Evolutionary conservation across 2,113 vertebrate species (phyloP).

Genomic region (Rhinopomastus cyanomelas): DNA sequence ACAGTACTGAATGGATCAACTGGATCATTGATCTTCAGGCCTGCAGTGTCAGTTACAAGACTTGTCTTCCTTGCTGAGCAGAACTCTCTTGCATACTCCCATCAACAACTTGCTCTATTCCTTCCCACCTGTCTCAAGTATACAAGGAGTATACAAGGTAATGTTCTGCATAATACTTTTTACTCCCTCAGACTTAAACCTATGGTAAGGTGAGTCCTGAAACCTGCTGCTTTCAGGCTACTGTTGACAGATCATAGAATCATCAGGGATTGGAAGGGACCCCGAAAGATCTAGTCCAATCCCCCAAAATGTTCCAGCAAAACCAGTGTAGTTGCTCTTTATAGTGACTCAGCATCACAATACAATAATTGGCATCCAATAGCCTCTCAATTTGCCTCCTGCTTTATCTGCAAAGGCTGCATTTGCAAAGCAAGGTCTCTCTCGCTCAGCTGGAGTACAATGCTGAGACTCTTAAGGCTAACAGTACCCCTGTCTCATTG

Average conservation of each 20-base stretch:
- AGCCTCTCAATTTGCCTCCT: neutral
- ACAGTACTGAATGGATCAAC: neutral
- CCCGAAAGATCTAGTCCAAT: no score
- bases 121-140: neutral
- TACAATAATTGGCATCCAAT: neutral
- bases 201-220: neutral
- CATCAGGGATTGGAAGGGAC: no score
- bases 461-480: neutral
- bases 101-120: neutral
- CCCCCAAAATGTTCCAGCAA: neutral
- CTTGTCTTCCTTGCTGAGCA: neutral
- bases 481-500: neutral
- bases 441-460: neutral
- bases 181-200: neutral
- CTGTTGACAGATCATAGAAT: neutral
- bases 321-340: neutral
- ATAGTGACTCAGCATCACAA: neutral
- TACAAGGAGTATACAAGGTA: neutral
- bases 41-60: neutral
- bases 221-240: neutral
- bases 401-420: neutral
- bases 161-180: neutral
- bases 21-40: neutral
- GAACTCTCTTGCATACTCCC: neutral
- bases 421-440: neutral